Conservation (phyloP, 1,140 invertebrate species). For the Drosophila sp. region DNA sequence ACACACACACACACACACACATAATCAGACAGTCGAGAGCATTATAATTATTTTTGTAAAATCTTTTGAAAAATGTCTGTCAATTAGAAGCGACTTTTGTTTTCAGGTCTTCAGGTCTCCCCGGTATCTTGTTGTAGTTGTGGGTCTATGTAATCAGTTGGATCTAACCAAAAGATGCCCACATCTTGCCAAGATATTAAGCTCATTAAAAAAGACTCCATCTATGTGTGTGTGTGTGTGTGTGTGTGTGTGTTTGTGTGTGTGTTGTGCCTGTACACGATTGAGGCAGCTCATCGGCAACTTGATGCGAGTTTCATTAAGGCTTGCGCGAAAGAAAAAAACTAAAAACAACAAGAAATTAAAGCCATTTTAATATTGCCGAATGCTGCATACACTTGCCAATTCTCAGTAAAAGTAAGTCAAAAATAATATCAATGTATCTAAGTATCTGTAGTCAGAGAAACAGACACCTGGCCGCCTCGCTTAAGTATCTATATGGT, state of each 20-base stretch:
- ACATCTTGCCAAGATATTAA: conserved; percentile 77
- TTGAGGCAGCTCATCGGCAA: conserved; percentile 52
- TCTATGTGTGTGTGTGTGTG: conserved; percentile 40
- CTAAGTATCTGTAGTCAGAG: neutral
- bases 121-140: conserved; percentile 18
- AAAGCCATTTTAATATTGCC: neutral
- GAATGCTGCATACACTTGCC: conserved; percentile 3
- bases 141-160: conserved; percentile 70
- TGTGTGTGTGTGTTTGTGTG: conserved; percentile 22
- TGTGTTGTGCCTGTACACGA: conserved; percentile 12
- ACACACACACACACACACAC: conserved; percentile 7
- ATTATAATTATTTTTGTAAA: conserved; percentile 39
- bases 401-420: too few relatives aligned
- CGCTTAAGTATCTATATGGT: neutral
- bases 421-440: too few relatives aligned
- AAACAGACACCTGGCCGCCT: neutral
- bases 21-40: neutral
- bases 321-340: conserved; percentile 64
- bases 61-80: conserved; percentile 75
- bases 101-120: conserved; percentile 47
- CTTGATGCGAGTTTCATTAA: conserved; percentile 83
- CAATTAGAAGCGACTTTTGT: conserved; percentile 72
- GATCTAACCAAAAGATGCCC: conserved; percentile 69
- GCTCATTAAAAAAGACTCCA: conserved; percentile 72
- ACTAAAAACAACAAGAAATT: neutral